phyloP scores from a whole-genome alignment of 2,113 vertebrate species.

The Aspiorhynchus laticeps region DNA sequence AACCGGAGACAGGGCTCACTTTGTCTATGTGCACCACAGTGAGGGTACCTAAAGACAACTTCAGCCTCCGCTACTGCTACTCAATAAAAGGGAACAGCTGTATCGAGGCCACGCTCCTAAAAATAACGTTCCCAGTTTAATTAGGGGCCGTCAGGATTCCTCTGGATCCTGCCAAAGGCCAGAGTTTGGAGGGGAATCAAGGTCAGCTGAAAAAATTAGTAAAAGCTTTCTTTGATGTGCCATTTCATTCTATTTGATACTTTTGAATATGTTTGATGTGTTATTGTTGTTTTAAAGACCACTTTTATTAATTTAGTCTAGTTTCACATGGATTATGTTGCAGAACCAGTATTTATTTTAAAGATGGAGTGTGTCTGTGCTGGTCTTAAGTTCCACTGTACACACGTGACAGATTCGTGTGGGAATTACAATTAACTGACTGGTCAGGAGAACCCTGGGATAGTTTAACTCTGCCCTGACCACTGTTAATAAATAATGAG shows the following conservation, averaged over 20 bases:
- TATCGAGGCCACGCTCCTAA: constrained; percentile 52
- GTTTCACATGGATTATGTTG: neutral
- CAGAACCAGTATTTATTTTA: neutral
- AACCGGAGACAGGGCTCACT: constrained; percentile 48
- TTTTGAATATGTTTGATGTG: neutral
- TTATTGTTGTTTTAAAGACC: neutral
- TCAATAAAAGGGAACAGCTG: constrained; percentile 53
- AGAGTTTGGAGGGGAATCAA: constrained; percentile 33
- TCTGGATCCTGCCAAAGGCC: constrained; percentile 37
- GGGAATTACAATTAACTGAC: constrained; percentile 26
- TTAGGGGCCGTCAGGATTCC: constrained; percentile 54
- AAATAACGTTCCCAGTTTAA: constrained; percentile 58
- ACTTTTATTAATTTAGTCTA: neutral
- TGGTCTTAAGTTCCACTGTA: constrained; percentile 16
- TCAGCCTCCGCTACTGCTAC: constrained; percentile 31
- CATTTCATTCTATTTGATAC: neutral
- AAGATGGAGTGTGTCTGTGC: neutral
- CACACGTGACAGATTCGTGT: constrained; percentile 21
- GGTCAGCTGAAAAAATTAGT: neutral
- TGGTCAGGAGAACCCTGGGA: constrained; percentile 25
- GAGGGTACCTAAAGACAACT: constrained; percentile 43
- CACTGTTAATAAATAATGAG: constrained; percentile 58
- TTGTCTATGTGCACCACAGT: constrained; percentile 46
- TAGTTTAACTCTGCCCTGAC: constrained; percentile 48
- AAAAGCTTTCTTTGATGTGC: neutral